These are phyloP conservation scores for Lithobates sylvaticus DNA, from an alignment of 2,797 vertebrate species.

Conservation along the genomic window DNA sequence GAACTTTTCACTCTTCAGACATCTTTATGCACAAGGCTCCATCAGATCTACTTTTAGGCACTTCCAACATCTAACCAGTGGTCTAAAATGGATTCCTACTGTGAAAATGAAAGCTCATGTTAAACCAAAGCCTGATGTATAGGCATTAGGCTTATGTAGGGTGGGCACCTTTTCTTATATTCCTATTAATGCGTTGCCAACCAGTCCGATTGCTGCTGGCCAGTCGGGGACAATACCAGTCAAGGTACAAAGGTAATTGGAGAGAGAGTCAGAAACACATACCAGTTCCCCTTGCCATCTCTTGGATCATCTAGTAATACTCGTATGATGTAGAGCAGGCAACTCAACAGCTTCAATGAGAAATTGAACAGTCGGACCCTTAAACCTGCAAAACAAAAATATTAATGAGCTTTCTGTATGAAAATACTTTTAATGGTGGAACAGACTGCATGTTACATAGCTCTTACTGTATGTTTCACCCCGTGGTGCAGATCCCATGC, in stretches of 20 bases:
- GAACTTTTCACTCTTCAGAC: not conserved
- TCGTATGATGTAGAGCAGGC: conserved; percentile 85
- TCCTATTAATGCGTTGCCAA: not conserved
- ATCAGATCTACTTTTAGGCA: too few species aligned
- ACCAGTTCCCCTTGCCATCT: conserved; percentile 78
- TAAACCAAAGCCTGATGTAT: not conserved
- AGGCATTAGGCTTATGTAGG: not conserved
- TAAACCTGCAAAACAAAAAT: conserved; percentile 75
- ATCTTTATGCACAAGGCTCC: not conserved
- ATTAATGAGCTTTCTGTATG: not conserved
- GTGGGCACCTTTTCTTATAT: not conserved
- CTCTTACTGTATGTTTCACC: not conserved
- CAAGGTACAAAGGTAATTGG: not conserved
- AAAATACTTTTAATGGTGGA: too few species aligned
- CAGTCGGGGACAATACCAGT: not conserved
- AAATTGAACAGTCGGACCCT: conserved; percentile 88
- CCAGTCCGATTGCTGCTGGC: too few species aligned
- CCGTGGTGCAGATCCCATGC: too few species aligned
- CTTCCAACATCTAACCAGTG: too few species aligned
- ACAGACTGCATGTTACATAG: not conserved
- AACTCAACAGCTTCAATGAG: conserved; percentile 85
- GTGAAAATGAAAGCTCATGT: not conserved
- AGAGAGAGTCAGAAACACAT: conserved; percentile 61
- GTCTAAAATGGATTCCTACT: not conserved
- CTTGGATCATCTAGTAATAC: conserved; percentile 84